A percentile compares a stretch with the other conserved stretches of the same genome.
Conservation (phyloP, 2,888 invertebrate genomes). For the Priocnemis perturbator region DNA sequence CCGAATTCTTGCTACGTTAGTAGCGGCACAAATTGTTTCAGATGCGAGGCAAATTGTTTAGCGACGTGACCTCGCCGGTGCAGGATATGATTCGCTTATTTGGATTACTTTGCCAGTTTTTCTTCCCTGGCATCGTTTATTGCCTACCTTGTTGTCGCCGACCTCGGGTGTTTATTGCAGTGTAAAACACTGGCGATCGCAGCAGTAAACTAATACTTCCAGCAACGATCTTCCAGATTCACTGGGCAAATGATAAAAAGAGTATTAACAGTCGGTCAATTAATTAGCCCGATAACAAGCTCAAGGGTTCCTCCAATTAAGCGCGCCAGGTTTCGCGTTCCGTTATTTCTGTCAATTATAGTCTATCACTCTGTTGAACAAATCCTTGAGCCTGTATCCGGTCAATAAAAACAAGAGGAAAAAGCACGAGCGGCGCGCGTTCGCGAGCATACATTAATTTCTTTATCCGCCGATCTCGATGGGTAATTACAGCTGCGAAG, state of each 20-base stretch:
- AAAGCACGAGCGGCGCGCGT: not conserved
- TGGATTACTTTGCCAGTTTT: not conserved
- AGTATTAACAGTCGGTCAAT: not conserved
- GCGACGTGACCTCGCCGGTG: too few relatives aligned
- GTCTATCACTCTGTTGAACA: not conserved
- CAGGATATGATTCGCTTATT: too few relatives aligned
- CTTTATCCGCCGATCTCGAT: too few relatives aligned
- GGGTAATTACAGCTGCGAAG: too few relatives aligned
- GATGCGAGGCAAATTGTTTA: too few relatives aligned
- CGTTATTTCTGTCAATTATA: slow-evolving; percentile 31
- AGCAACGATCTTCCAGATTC: not conserved
- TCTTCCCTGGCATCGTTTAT: not conserved
- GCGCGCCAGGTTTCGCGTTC: slow-evolving; percentile 22
- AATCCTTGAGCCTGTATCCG: not conserved
- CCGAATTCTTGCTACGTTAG: too few relatives aligned
- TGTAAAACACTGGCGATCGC: too few relatives aligned
- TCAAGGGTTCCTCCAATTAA: slow-evolving; percentile 27
- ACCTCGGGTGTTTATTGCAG: not conserved
- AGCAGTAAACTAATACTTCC: too few relatives aligned
- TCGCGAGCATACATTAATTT: not conserved
- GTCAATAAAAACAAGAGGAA: not conserved
- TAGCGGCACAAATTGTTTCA: too few relatives aligned
- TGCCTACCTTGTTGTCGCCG: not conserved
- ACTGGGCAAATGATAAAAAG: not conserved
- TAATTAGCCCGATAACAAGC: slow-evolving; percentile 5